Base-by-base conservation (phyloP, 2,797 vertebrate species). In the Enteromius trimaculatus region DNA sequence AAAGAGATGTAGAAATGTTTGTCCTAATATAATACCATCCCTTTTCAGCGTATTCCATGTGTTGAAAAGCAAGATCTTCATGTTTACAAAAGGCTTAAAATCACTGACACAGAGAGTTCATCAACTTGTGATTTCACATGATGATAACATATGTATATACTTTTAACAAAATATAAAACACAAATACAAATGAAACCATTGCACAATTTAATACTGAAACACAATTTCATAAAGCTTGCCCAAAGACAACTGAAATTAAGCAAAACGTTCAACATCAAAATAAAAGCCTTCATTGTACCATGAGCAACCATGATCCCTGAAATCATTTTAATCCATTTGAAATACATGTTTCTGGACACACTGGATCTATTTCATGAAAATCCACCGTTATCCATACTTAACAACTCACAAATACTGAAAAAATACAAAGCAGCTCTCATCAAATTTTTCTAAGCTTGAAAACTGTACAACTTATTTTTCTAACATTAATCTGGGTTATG, bases 201-300 rank as follows among this genome's bases (percentile, higher is more conserved):
- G 68, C 71, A 88, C 77, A 75, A 60, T 86, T 86, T 88, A 88
- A 86, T 85, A 86, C 77, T 85, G 80, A 80, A 70, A 78, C 29
- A 71, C 49, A 55, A 81, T 55, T 78, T 85, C 17, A 82, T 86
- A 51, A 79, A 86, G 68, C 77, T 81, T 86, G 62, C 31, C 31
- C 26, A 77, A 70, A 81, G 16, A 58, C 23, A 74, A 70, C 26
- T 1, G 34, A 77, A 78, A 84, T 75, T 47, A 79, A 84, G 69
- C 70, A 3, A 72, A 82, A 77, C 65, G 44, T 76, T 72, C 72
- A 77, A 60, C 62, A 60, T 65, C 19, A 81, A 86, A 84, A 77
- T 80, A 72, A 84, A 83, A 34, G 42, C 14, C 19, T 78, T n/a
- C 65, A 39, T 66, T 69, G 13, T 51, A 42, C 26, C 42, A 78